Conservation (phyloP, 2,113 vertebrate genomes). For the Trachemys scripta region DNA sequence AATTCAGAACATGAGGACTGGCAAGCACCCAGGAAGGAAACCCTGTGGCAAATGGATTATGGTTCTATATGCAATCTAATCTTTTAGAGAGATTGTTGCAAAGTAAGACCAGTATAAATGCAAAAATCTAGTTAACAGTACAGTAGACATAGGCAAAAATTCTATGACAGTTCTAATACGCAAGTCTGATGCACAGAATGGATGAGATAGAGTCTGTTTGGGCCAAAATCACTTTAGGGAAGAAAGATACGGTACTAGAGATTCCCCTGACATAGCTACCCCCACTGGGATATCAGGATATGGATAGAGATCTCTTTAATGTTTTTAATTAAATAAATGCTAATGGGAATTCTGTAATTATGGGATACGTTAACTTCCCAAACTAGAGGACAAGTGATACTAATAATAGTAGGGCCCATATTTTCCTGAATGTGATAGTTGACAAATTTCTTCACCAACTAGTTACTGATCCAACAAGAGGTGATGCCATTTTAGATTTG, state of each 20-base stretch:
- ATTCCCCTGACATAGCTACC: neutral
- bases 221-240: neutral
- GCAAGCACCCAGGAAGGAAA: conserved; percentile 23
- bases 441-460: neutral
- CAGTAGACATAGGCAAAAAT: neutral
- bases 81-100: conserved; percentile 39
- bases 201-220: neutral
- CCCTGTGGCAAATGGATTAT: conserved; percentile 25
- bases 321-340: neutral
- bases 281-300: neutral
- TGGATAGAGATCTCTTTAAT: neutral
- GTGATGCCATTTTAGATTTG: too few relatives aligned
- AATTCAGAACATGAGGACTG: neutral
- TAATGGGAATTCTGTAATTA: neutral
- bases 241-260: neutral
- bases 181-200: neutral
- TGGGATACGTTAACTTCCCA: neutral
- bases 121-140: conserved; percentile 17
- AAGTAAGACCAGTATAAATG: conserved; percentile 62
- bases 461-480: too few relatives aligned
- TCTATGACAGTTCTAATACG: neutral
- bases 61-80: neutral
- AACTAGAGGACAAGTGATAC: neutral
- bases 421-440: neutral
- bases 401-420: neutral